Base-by-base conservation (phyloP, 2,888 invertebrate genomes). In the Cheilosia impressa region DNA sequence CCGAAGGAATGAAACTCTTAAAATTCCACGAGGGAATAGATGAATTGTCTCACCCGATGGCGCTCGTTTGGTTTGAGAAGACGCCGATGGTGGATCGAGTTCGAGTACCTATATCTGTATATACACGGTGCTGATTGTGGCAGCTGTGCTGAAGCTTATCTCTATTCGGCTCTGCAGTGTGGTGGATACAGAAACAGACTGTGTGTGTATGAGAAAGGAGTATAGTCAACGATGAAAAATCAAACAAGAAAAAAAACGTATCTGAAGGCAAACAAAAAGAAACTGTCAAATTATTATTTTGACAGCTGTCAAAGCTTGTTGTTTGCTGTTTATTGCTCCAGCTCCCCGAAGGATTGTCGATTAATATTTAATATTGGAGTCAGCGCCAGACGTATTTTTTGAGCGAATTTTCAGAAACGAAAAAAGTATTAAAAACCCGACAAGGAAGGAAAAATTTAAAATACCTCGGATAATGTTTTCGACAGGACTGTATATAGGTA, bases 251-350 rank as follows among this genome's bases (percentile, higher is more conserved):
- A 69, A 53, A 22, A 84, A 75, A 63, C 52, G 53, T 84, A 58
- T 53, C 80, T 75, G 41, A 55, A 45, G 53, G 69, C 45, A 75
- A 60, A 79, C 47, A 78, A 52, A 80, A 75, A 75, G 71, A 71
- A 80, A 80, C 79, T 76, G 84, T 80, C 80, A 84, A 84, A 80
- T 84, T 84, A 84, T 84, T 80, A 80, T 84, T 84, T 79, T 84
- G 80, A 76, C 80, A 84, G 79, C 84, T 80, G 75, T 66, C 84
- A 84, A 71, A 71, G 80, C 69, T 79, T 55, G 58, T 75, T 79
- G 79, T 80, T 84, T 79, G 58, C 60, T 71, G 63, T 79, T 78
- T 73, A 79, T 83, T 57, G 68, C 24, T 65, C 19, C 47, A 57
- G 52, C 60, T 68, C 60, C 52, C 38, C n/a, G 31, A 68, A 69